Conservation (phyloP, 1,140 invertebrate species). For the Dendrolimus punctatus region DNA sequence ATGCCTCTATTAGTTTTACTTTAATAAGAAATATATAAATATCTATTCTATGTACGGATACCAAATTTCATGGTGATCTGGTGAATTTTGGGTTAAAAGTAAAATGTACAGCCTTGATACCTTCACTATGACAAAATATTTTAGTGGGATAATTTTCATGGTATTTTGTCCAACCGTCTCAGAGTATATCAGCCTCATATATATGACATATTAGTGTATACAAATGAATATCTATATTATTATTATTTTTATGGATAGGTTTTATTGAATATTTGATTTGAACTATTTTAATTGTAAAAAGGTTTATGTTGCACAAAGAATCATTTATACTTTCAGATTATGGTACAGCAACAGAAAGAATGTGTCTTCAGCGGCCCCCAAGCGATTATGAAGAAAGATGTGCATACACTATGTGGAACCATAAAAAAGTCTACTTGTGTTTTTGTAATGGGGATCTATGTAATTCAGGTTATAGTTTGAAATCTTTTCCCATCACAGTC, state of each 20-base stretch:
- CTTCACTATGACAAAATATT: too few relatives aligned
- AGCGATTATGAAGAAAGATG: constrained; percentile 91
- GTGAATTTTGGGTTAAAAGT: too few relatives aligned
- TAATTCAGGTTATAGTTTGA: constrained; percentile 68
- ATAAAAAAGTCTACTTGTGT: constrained; percentile 90
- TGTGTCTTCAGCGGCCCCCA: constrained; percentile 89
- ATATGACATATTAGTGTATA: too few relatives aligned
- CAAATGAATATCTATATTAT: background rate
- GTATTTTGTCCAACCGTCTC: too few relatives aligned
- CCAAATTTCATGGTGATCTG: too few relatives aligned
- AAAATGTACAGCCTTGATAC: too few relatives aligned
- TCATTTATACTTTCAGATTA: constrained; percentile 78
- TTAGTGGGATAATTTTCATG: too few relatives aligned
- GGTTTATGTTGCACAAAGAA: background rate
- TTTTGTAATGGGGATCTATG: constrained; percentile 94
- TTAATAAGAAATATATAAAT: too few relatives aligned
- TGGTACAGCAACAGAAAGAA: constrained; percentile 87
- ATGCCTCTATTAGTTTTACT: too few relatives aligned
- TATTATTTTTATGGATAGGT: background rate
- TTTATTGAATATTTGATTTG: background rate
- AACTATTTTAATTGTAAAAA: background rate
- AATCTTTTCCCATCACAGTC: constrained; percentile 9
- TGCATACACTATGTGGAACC: constrained; percentile 85
- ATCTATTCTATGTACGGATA: too few relatives aligned
- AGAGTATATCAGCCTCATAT: too few relatives aligned